Conservation (phyloP, 1,140 invertebrate species). For the Aethina tumida region DNA sequence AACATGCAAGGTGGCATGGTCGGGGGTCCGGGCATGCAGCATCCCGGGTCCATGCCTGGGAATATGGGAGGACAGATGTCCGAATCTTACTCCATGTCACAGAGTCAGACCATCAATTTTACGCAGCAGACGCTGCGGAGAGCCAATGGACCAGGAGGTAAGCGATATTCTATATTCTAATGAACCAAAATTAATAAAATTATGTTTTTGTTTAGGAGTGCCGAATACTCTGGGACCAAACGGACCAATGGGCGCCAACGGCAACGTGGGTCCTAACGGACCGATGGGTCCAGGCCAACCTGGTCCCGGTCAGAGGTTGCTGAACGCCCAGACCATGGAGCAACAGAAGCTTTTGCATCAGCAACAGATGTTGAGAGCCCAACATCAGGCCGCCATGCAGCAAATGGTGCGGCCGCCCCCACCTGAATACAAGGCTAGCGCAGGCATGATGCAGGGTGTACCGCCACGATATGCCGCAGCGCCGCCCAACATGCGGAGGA, state of each 20-base stretch:
- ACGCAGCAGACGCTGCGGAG: conserved; percentile 57
- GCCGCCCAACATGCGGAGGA: conserved; percentile 48
- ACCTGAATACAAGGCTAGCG: conserved; percentile 62
- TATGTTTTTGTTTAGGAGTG: conserved; percentile 6
- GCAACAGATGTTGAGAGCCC: conserved; percentile 14
- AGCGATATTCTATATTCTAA: no score
- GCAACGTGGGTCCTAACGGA: conserved; percentile 8
- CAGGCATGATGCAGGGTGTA: conserved; percentile 51
- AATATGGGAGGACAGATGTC: conserved; percentile 14
- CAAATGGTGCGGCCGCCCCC: conserved; percentile 51
- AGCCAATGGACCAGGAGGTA: conserved; percentile 29
- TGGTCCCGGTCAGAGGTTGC: conserved; percentile 31
- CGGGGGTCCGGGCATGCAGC: conserved; percentile 16
- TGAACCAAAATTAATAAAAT: no score
- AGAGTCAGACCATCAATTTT: conserved; percentile 76
- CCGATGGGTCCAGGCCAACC: conserved; percentile 17
- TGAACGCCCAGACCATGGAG: conserved; percentile 28
- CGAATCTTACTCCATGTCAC: conserved; percentile 61
- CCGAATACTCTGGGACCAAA: conserved; percentile 22
- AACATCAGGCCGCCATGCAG: conserved; percentile 22
- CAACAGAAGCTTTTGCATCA: conserved; percentile 19
- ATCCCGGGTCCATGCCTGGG: conserved; percentile 13
- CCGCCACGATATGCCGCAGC: conserved; percentile 29
- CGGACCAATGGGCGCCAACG: conserved; percentile 20
- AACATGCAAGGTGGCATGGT: conserved; percentile 8